phyloP scores from a whole-genome alignment of 2,113 vertebrate species.

The Coptodon rendalli region DNA sequence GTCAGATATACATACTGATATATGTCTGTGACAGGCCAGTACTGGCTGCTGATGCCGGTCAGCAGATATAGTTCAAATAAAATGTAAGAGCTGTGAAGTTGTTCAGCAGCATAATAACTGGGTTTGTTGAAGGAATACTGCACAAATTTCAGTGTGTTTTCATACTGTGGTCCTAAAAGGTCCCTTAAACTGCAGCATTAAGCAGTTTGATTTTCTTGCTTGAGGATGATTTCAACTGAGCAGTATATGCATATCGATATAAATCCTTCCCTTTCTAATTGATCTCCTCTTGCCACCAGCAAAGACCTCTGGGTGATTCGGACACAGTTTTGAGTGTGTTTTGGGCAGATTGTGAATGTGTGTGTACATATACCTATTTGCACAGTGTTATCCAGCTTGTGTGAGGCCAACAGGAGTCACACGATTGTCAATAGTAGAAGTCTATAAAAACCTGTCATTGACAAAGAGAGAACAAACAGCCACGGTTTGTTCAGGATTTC shows the following conservation, averaged over 20 bases:
- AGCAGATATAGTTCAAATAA: background rate
- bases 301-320: background rate
- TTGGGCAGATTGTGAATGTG: slow-evolving; percentile 44
- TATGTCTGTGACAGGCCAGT: background rate
- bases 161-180: accelerated
- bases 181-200: background rate
- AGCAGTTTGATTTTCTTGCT: too few relatives aligned
- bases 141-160: background rate
- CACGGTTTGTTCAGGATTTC: slow-evolving; percentile 77
- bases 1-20: background rate
- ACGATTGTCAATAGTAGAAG: slow-evolving; percentile 75
- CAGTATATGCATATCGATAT: background rate
- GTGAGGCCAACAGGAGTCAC: slow-evolving; percentile 70
- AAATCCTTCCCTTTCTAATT: background rate
- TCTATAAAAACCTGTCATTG: slow-evolving; percentile 75
- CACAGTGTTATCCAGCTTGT: slow-evolving; percentile 77
- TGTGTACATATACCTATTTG: slow-evolving; percentile 77
- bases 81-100: background rate
- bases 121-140: background rate
- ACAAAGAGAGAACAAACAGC: slow-evolving; percentile 80
- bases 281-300: background rate
- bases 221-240: background rate
- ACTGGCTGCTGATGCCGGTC: background rate
- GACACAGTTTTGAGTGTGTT: slow-evolving; percentile 39
- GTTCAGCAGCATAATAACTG: background rate